Evolutionary conservation across 2,888 invertebrate genomes (phyloP).

Genomic region (Sarcophaga rosellei): DNA sequence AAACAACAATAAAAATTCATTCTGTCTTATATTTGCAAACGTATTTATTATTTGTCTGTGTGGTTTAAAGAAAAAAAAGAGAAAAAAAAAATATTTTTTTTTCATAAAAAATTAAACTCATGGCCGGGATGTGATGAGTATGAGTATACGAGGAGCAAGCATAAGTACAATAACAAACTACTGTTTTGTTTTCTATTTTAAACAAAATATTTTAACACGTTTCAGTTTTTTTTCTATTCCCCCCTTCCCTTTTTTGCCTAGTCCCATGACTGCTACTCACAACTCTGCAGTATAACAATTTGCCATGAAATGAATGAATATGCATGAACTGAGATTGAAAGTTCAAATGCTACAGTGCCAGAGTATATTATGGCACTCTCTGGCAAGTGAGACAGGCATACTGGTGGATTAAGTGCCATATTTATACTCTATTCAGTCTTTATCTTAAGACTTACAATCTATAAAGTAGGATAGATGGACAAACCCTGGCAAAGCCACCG

Average conservation of each 20-base stretch:
- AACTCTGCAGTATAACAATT: not conserved
- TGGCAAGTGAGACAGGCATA: not conserved
- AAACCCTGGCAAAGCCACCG: too few species aligned
- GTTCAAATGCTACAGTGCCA: slow-evolving; percentile 8
- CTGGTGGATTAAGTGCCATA: too few species aligned
- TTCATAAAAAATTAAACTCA: slow-evolving; percentile 13
- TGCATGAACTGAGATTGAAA: slow-evolving; percentile 19
- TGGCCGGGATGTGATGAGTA: not conserved
- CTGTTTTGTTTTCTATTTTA: slow-evolving; percentile 54
- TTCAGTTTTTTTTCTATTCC: slow-evolving; percentile 14
- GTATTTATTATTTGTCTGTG: slow-evolving; percentile 66
- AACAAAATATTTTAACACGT: slow-evolving; percentile 66
- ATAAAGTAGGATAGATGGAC: too few species aligned
- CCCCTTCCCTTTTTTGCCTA: not conserved
- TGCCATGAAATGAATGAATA: slow-evolving; percentile 43
- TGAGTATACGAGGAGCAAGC: not conserved
- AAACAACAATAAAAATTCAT: slow-evolving; percentile 66
- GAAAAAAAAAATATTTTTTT: slow-evolving; percentile 16
- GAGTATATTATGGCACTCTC: not conserved
- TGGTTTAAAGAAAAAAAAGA: slow-evolving; percentile 44
- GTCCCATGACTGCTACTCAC: too few species aligned
- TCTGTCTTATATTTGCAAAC: slow-evolving; percentile 61
- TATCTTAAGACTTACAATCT: too few species aligned
- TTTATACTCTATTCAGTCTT: too few species aligned
- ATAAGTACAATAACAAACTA: slow-evolving; percentile 39